Conservation (phyloP, 2,888 invertebrate genomes). For the Catocala fraxini region DNA sequence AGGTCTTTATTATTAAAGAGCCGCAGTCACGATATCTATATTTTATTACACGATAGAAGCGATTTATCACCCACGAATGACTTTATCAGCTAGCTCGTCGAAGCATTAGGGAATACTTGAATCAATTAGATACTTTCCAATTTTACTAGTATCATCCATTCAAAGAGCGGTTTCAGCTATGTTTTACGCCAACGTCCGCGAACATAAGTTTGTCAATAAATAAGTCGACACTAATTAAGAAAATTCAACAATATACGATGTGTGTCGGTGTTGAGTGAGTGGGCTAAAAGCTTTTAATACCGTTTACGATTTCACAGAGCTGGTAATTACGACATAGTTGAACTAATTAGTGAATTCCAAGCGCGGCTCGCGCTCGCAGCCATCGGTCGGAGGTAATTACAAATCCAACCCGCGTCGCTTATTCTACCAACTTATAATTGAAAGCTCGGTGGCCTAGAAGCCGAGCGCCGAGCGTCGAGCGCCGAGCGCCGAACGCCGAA, state of each 20-base stretch:
- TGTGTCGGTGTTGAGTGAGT: constrained; percentile 38
- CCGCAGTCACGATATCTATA: constrained; percentile 33
- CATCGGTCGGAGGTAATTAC: constrained; percentile 73
- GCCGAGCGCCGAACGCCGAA: no score
- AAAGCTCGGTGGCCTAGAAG: constrained; percentile 81
- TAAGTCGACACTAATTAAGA: constrained; percentile 38
- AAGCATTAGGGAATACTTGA: constrained; percentile 17
- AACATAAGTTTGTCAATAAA: constrained; percentile 30
- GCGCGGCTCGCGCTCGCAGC: constrained; percentile 47
- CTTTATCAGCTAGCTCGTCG: constrained; percentile 32
- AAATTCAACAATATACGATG: constrained; percentile 37
- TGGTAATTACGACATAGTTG: constrained; percentile 73
- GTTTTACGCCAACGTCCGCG: constrained; percentile 23
- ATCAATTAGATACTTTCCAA: constrained; percentile 39
- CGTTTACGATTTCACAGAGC: constrained; percentile 65
- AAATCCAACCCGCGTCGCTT: constrained; percentile 75
- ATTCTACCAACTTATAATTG: constrained; percentile 83
- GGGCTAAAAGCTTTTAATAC: constrained; percentile 64
- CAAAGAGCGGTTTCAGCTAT: constrained; percentile 22
- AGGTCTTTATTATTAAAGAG: constrained; percentile 19
- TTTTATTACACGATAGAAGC: constrained; percentile 41
- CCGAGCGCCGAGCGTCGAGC: constrained; percentile 33
- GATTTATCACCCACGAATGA: constrained; percentile 41
- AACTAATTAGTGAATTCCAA: constrained; percentile 65
- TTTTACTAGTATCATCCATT: constrained; percentile 21